Percentiles rank a stretch among this genome's conserved stretches.
These are phyloP conservation scores for Stictocephala bisonia DNA, from an alignment of 2,888 invertebrate genomes.

Conservation along the genomic window DNA sequence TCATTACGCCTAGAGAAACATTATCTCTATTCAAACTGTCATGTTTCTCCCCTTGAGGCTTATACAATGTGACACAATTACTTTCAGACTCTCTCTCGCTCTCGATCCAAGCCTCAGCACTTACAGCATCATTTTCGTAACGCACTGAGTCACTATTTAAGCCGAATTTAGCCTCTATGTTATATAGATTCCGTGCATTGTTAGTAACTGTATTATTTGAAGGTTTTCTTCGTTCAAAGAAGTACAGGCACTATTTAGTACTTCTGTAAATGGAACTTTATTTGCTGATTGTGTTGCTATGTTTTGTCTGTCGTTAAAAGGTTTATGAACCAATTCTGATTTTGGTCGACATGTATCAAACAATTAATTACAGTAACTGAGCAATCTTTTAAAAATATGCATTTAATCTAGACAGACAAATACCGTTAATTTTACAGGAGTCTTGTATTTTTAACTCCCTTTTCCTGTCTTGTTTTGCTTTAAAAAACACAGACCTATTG, in stretches of 20 bases:
- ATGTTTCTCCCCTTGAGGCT: neutral
- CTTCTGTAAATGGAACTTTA: neutral
- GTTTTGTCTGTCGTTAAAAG: neutral
- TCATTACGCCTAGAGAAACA: conserved; percentile 59
- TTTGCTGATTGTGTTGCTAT: neutral
- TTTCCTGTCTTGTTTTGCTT: neutral
- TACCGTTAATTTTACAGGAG: neutral
- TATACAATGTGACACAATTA: conserved; percentile 4
- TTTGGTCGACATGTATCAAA: too few species aligned
- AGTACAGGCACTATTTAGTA: neutral
- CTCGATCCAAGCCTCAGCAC: conserved; percentile 55
- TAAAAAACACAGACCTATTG: neutral
- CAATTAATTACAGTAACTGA: too few species aligned
- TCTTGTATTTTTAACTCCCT: neutral
- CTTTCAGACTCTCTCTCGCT: neutral
- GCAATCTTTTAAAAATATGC: too few species aligned
- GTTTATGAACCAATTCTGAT: too few species aligned
- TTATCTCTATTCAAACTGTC: conserved; percentile 50
- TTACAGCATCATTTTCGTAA: conserved; percentile 52
- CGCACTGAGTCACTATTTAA: conserved; percentile 51
- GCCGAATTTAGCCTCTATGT: conserved; percentile 55
- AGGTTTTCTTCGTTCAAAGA: conserved; percentile 44
- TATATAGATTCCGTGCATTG: conserved; percentile 58
- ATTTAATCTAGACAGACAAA: too few species aligned
- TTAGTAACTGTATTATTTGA: conserved; percentile 56